phyloP scores from a whole-genome alignment of 2,888 invertebrate species.

The Eilema caniola region DNA sequence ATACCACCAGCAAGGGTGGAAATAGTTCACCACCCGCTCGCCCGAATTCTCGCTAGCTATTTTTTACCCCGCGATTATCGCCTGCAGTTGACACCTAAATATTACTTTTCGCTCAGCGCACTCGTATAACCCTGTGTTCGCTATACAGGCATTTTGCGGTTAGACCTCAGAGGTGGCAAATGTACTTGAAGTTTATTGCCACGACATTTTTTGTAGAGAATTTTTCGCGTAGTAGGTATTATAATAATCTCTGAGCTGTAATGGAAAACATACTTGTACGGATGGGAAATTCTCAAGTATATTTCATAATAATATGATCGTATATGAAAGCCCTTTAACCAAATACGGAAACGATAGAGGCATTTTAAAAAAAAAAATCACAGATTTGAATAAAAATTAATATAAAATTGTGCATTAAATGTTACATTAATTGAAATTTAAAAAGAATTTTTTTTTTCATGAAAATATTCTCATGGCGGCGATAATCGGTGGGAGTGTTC shows the following conservation, averaged over 20 bases:
- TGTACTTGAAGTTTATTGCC: constrained; percentile 78
- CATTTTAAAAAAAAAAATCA: constrained; percentile 25
- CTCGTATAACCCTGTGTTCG: constrained; percentile 59
- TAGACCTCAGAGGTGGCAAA: constrained; percentile 60
- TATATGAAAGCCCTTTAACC: background rate
- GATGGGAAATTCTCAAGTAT: constrained; percentile 28
- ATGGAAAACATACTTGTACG: constrained; percentile 42
- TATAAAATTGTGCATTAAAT: background rate
- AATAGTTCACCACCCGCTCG: constrained; percentile 71
- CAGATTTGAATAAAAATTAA: background rate
- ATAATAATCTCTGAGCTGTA: constrained; percentile 56
- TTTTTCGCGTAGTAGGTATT: constrained; percentile 52
- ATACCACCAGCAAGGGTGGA: constrained; percentile 80
- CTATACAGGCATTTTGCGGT: constrained; percentile 76
- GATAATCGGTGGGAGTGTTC: constrained; percentile 83
- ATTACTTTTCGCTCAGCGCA: constrained; percentile 78
- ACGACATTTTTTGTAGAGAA: constrained; percentile 68
- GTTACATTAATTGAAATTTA: constrained; percentile 20
- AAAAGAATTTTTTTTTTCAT: constrained; percentile 34
- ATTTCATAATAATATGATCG: constrained; percentile 38
- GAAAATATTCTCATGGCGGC: constrained; percentile 71
- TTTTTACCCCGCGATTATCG: constrained; percentile 86
- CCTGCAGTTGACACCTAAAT: constrained; percentile 86
- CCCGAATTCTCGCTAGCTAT: constrained; percentile 67
- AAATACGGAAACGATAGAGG: background rate